phyloP scores from a whole-genome alignment of 2,888 invertebrate species.

The Cosmia trapezina region DNA sequence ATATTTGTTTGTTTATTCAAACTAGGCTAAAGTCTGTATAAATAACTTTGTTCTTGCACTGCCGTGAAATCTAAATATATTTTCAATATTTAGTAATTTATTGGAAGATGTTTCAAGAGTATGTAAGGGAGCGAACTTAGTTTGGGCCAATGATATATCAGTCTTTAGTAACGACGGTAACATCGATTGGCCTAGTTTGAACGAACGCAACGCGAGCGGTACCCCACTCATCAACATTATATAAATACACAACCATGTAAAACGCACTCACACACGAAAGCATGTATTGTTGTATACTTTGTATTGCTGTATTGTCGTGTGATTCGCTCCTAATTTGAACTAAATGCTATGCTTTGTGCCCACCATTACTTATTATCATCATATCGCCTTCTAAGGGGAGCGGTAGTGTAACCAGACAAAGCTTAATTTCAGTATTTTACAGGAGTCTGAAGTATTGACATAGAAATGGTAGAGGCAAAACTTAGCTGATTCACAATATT shows the following conservation, averaged over 20 bases:
- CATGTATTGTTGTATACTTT: constrained; percentile 47
- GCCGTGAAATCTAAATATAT: constrained; percentile 16
- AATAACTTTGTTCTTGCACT: constrained; percentile 43
- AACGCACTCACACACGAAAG: constrained; percentile 58
- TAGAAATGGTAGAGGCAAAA: constrained; percentile 38
- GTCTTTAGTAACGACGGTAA: constrained; percentile 30
- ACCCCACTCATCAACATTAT: constrained; percentile 48
- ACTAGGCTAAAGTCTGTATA: constrained; percentile 58
- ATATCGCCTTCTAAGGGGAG: background rate
- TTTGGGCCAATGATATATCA: constrained; percentile 47
- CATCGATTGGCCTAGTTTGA: constrained; percentile 56
- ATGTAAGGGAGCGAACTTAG: constrained; percentile 8
- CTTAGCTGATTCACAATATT: constrained; percentile 20
- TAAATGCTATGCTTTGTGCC: constrained; percentile 31
- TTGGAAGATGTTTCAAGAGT: constrained; percentile 21
- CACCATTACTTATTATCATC: background rate
- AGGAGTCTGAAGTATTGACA: background rate
- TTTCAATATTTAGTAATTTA: constrained; percentile 31
- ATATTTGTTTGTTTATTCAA: constrained; percentile 60
- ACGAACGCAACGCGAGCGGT: constrained; percentile 42
- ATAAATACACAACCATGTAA: constrained; percentile 63
- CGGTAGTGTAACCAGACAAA: background rate
- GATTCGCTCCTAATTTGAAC: constrained; percentile 22
- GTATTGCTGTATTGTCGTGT: constrained; percentile 57
- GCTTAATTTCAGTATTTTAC: background rate